These are phyloP conservation scores for Drosophila mulleri DNA, from an alignment of 2,888 invertebrate genomes.

Conservation along the genomic window DNA sequence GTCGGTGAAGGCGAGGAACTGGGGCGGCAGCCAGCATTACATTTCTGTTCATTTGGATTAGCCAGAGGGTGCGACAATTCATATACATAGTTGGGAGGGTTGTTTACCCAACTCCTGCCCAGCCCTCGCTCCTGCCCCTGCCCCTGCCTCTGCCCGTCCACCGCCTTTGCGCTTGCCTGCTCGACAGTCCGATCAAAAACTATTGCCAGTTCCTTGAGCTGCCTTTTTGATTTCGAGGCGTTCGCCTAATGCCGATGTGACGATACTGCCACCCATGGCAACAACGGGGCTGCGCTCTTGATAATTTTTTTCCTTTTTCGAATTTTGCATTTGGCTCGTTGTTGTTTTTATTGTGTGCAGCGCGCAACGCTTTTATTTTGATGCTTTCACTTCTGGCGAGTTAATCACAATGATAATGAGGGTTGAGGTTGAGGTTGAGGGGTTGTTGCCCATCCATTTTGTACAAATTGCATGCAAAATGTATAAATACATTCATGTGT, in stretches of 20 bases:
- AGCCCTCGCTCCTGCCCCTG: neutral
- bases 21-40: constrained; percentile 17
- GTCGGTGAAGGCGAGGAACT: constrained; percentile 56
- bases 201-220: constrained; percentile 61
- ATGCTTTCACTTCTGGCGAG: constrained; percentile 74
- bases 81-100: constrained; percentile 48
- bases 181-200: constrained; percentile 36
- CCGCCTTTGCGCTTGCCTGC: neutral
- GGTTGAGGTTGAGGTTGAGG: constrained; percentile 62
- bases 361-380: constrained; percentile 55
- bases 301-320: neutral
- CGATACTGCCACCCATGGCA: constrained; percentile 80
- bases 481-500: constrained; percentile 4
- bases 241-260: constrained; percentile 82
- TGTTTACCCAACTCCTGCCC: constrained; percentile 39
- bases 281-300: constrained; percentile 25
- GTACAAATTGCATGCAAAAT: constrained; percentile 61
- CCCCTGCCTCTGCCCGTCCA: neutral
- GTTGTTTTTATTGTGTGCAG: constrained; percentile 58
- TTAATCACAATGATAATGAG: constrained; percentile 81
- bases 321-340: constrained; percentile 35
- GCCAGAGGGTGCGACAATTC: constrained; percentile 64
- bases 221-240: constrained; percentile 85
- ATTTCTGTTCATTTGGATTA: constrained; percentile 68
- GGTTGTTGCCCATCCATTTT: constrained; percentile 47